Evolutionary conservation across 2,113 vertebrate genomes (phyloP), one percentile per base, ranked within the genome.

Genomic region (Nothobranchius kuhntae): DNA sequence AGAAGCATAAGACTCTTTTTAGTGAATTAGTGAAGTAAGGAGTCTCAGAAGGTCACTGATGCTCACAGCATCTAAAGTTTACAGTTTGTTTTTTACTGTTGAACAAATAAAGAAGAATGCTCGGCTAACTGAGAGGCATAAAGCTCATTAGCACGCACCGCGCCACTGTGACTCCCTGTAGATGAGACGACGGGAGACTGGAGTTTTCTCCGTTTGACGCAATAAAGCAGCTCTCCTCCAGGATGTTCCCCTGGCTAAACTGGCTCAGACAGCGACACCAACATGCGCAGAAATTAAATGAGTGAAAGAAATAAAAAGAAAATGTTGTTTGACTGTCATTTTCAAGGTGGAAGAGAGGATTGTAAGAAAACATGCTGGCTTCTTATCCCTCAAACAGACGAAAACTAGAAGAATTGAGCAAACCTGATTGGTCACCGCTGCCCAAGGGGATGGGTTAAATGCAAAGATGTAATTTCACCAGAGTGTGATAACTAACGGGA

Each of bases 121-220:
- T 13, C 30, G 50, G 59, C 35, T 52, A 53, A 63, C 10, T 72
- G 12, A 30, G 48, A 62, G 42, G 48, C 47, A 62, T 14, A 64
- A 68, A 57, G 64, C 55, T 77, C 54, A 76, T 69, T 53, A 77
- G 65, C 36, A 26, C 8, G 6, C 50, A 79, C 36, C 42, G 63
- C 68, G 62, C 63, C 64, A 30, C 36, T 67, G 59, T 63, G 38
- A 64, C 46, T 36, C 6, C 46, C 35, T 44, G 53, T 36, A 62
- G 65, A 75, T 35, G 62, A 73, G 53, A 57, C 61, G 47, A 58
- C 40, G 64, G 51, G 46, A 78, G 46, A 66, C 51, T 30, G 6
- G 7, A 30, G 48, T 53, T 65, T 54, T 69, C 55, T 73, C 35
- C 65, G 65, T 65, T 85, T 85, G 71, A 85, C 56, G 61, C 64